These are phyloP conservation scores for Nycticryphes semicollaris DNA, from an alignment of 2,113 vertebrate species.

Conservation along the genomic window DNA sequence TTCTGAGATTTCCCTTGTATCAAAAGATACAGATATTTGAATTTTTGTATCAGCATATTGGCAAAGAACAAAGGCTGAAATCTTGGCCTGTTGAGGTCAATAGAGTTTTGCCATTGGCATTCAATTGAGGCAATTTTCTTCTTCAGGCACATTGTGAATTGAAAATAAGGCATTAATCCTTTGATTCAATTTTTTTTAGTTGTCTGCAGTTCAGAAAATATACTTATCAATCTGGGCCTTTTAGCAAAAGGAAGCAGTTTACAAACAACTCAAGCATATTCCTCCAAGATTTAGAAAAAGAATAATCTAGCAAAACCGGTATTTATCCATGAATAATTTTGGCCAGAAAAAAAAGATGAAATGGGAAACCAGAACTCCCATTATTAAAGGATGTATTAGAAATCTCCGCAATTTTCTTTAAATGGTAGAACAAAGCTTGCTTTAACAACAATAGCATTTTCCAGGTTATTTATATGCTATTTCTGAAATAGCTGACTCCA, in stretches of 20 bases:
- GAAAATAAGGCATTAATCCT: not conserved
- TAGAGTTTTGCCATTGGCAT: not conserved
- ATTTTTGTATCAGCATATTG: not conserved
- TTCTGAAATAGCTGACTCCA: not conserved
- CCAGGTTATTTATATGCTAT: not conserved
- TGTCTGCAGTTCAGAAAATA: not conserved
- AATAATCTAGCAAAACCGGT: not conserved
- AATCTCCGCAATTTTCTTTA: not conserved
- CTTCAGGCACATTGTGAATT: not conserved
- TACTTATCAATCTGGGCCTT: not conserved
- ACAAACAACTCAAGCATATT: not conserved
- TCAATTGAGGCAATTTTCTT: not conserved
- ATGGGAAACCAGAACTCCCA: not conserved
- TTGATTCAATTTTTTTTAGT: not conserved
- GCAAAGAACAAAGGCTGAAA: not conserved
- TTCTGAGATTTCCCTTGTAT: not conserved
- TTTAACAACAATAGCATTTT: not conserved
- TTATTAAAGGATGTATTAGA: not conserved
- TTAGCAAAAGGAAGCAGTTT: not conserved
- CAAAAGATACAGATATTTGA: not conserved
- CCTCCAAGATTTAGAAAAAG: not conserved
- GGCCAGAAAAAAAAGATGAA: not conserved
- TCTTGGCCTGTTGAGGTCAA: not conserved
- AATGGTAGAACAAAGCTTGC: not conserved
- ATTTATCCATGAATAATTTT: not conserved